Base-by-base conservation (phyloP, 2,113 vertebrate species). In the Festucalex cinctus region DNA sequence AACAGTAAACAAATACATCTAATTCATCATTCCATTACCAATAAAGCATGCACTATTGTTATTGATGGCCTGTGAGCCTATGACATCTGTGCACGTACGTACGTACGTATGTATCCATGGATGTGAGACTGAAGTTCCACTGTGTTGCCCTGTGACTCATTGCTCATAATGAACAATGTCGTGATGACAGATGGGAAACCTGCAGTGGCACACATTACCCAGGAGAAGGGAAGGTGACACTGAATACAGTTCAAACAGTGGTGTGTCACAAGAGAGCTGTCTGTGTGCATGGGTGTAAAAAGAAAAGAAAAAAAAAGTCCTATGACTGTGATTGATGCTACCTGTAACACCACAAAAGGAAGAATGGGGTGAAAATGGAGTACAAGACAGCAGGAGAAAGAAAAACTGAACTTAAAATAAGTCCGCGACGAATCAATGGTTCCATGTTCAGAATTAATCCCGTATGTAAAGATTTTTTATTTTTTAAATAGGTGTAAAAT, bases 1-100 rank as follows among this genome's bases (percentile, higher is more conserved):
- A 61, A 14, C 12, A 2, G 20, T 39, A 20, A 41, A 61, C 10
- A 24, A 41, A 41, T 36, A 62, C 60, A 24, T 62, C n/a, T 8
- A 17, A 62, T 62, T 62, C 24, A 62, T 62, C 60, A 44, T 62
- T 62, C 60, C 26, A 24, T 24, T 16, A 44, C 13, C 37, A 62
- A 26, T 62, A 37, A 26, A 17, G 39, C 37, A 43, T 19, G 37
- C 16, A 24, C n/a, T 43, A 22, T 62, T 16, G 22, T 43, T 44
- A 62, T 43, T 19, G 60, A 62, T 62, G 60, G 22, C 12, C n/a
- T 8, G 39, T 9, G 39, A 10, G n/a, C 4, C n/a, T 26, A 26
- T 43, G 17, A 62, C 60, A 43, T 43, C 39, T 43, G 60, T 43
- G 32, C 5, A 62, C 41, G 22, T 62, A 10, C 17, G 39, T 32